Percentiles rank a stretch among this genome's conserved stretches.
Conservation (phyloP, 2,113 vertebrate species). For the Boleophthalmus pectinirostris region DNA sequence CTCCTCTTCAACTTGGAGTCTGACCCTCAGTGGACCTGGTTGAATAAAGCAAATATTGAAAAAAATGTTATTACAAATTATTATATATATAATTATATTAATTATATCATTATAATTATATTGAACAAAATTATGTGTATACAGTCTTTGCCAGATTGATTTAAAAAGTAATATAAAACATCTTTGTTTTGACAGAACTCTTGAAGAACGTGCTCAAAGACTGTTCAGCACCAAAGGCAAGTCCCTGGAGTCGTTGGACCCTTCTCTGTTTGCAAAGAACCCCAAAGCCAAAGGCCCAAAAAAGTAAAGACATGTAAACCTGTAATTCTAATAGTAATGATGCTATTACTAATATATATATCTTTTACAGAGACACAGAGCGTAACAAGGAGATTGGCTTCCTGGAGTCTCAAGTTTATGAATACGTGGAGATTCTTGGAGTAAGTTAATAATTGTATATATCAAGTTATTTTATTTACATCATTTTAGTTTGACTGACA, state of each 20-base stretch:
- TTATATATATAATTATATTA: no score
- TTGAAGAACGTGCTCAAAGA: conserved; percentile 95
- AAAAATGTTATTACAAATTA: no score
- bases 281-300: conserved; percentile 96
- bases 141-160: no score
- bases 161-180: background rate
- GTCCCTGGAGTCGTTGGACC: conserved; percentile 90
- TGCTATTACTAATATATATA: background rate
- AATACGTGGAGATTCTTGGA: conserved; percentile 95
- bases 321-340: background rate
- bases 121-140: no score
- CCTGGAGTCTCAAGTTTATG: conserved; percentile 96
- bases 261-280: conserved; percentile 95
- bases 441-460: conserved; percentile 72
- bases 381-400: conserved; percentile 96
- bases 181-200: conserved; percentile 77
- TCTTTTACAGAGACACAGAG: conserved; percentile 87
- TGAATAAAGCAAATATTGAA: no score
- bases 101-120: no score
- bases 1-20: no score
- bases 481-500: background rate
- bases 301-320: conserved; percentile 73
- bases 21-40: no score
- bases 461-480: no score
- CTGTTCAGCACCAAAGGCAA: conserved; percentile 97